These are phyloP conservation scores for Balanococcus diminutus DNA, from an alignment of 2,888 invertebrate species.

Conservation along the genomic window DNA sequence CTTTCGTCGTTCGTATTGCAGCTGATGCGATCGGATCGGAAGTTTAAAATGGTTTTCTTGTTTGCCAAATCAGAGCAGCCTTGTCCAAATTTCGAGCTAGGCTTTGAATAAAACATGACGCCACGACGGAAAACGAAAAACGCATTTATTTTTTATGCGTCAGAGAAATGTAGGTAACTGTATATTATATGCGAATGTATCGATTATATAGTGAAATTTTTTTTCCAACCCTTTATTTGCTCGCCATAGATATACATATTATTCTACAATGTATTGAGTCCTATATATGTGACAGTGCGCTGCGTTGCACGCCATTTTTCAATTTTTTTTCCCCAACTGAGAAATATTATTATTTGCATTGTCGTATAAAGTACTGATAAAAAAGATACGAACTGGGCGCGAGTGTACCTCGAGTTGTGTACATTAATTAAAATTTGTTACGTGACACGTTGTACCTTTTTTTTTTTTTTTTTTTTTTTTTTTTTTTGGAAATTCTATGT, in stretches of 20 bases:
- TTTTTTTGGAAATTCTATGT: neutral
- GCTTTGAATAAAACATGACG: slow-evolving; percentile 11
- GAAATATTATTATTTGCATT: neutral
- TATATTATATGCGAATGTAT: too few species aligned
- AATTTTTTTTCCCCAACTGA: slow-evolving; percentile 5
- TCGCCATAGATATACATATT: neutral
- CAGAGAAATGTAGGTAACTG: neutral
- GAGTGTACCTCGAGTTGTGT: neutral
- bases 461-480: neutral
- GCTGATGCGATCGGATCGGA: neutral
- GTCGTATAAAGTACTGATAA: neutral
- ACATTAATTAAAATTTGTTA: slow-evolving; percentile 24
- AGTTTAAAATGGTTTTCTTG: slow-evolving; percentile 24
- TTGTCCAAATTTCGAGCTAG: slow-evolving; percentile 12
- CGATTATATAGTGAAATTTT: slow-evolving; percentile 12
- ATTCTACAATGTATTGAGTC: too few species aligned
- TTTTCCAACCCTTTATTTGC: neutral
- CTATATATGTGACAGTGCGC: neutral
- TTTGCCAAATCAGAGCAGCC: neutral
- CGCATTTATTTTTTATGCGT: slow-evolving; percentile 16
- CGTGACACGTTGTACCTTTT: slow-evolving; percentile 22
- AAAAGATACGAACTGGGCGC: too few species aligned
- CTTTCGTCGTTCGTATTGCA: too few species aligned
- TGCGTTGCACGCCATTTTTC: neutral
- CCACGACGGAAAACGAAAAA: slow-evolving; percentile 7